These are phyloP conservation scores for Eupleurogrammus muticus DNA, from an alignment of 2,797 vertebrate species.

Conservation along the genomic window DNA sequence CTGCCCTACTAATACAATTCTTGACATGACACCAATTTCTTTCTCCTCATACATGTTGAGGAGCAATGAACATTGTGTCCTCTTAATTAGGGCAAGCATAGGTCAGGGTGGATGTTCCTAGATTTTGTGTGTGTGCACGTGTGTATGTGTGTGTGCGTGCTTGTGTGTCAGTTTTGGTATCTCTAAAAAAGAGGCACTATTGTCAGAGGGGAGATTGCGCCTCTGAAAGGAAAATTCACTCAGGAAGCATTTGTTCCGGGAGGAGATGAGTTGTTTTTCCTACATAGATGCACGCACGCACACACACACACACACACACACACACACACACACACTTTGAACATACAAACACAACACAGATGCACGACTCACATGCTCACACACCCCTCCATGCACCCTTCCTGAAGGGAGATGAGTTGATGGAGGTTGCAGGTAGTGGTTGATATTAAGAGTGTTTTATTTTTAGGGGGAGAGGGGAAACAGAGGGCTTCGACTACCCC, in stretches of 20 bases:
- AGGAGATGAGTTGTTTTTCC: slow-evolving; percentile 73
- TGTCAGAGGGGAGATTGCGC: slow-evolving; percentile 67
- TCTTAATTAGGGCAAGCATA: slow-evolving; percentile 66
- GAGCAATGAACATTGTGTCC: slow-evolving; percentile 58
- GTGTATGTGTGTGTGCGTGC: slow-evolving; percentile 2
- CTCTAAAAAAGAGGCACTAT: slow-evolving; percentile 69
- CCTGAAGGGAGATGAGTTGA: slow-evolving; percentile 61
- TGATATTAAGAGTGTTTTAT: slow-evolving; percentile 68
- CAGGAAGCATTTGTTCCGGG: slow-evolving; percentile 79
- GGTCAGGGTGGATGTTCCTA: slow-evolving; percentile 45
- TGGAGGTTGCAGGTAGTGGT: slow-evolving; percentile 69
- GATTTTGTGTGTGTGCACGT: slow-evolving; percentile 19
- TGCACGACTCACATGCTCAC: slow-evolving; percentile 1
- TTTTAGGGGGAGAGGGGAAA: slow-evolving; percentile 64
- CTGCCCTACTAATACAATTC: slow-evolving; percentile 71
- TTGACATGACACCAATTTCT: slow-evolving; percentile 71
- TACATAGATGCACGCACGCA: slow-evolving; percentile 29
- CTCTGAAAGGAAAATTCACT: slow-evolving; percentile 76
- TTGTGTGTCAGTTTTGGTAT: slow-evolving; percentile 30
- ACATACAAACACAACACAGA: not conserved
- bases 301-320: slow-evolving; percentile 23
- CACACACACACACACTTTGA: not conserved
- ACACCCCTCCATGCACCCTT: slow-evolving; percentile 47
- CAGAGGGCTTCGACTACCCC: slow-evolving; percentile 52
- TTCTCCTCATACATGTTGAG: slow-evolving; percentile 55